Evolutionary conservation across 1,140 invertebrate species (phyloP), one percentile per base, ranked within the genome.

Genomic region (Drosophila dunni): DNA sequence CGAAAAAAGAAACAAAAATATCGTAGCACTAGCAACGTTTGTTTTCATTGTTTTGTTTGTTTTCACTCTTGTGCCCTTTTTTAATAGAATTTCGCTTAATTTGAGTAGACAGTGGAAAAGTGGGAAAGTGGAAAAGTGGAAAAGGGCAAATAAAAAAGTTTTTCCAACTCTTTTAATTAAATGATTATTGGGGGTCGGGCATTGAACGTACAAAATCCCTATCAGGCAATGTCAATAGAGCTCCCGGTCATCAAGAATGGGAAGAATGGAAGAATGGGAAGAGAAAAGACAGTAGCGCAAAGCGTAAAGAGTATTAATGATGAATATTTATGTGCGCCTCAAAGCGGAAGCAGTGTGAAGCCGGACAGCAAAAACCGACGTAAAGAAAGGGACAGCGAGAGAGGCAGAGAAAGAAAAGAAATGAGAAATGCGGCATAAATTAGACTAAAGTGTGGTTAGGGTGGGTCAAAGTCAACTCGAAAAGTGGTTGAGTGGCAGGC

Each of bases 1-100:
- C 56, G 34, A 56, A 40, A 56, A 29, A 38, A 15, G 20, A 36
- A 20, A 40, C 36, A 46, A 50, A 20, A 62, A 54, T 29, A 65
- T 29, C 36, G 53, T 20, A 33, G 44, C 58, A 70, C 54, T 70
- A 61, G 71, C 60, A n/a, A 29, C 40, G 71, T 86, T 70, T 84
- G 78, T 56, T 78, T 88, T 83, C 76, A 79, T 79, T 88, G 77
- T 83, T 83, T 72, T 83, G 76, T 83, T 88, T 89, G 66, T 65
- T 57, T 68, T 78, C 42, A 54, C 68, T 56, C 38, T 29, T 29
- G 60, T 66, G 65, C 67, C 65, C 66, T 75, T 88, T 45, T 89
- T 89, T 88, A 89, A 89, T 88, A 89, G 84, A 89, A 89, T 89
- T 88, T 88, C 85, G 84, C 85, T 89, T 89, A 89, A 89, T 89